Evolutionary conservation across 2,888 invertebrate genomes (phyloP).

Genomic region (Harpalus rubripes): DNA sequence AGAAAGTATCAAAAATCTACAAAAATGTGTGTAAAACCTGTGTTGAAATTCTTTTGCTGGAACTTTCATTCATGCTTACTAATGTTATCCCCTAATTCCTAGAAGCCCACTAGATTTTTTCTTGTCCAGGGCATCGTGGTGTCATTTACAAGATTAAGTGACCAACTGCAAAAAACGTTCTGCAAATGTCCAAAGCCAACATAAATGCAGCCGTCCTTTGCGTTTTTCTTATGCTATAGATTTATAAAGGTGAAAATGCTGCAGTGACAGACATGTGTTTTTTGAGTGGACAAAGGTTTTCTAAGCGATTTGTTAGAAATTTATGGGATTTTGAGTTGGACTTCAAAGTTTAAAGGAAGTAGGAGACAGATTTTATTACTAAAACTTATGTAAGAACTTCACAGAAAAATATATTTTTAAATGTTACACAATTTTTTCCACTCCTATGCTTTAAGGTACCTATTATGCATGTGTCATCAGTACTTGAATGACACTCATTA

Average conservation of each 20-base stretch:
- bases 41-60: neutral
- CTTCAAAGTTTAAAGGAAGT: constrained; percentile 9
- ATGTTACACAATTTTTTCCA: too few relatives aligned
- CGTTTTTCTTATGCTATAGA: constrained; percentile 7
- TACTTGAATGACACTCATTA: too few relatives aligned
- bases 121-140: constrained; percentile 53
- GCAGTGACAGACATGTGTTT: constrained; percentile 37
- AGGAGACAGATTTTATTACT: neutral
- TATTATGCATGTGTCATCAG: too few relatives aligned
- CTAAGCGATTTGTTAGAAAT: constrained; percentile 8
- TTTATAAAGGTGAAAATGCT: constrained; percentile 35
- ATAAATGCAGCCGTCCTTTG: constrained; percentile 34
- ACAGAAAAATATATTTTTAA: neutral
- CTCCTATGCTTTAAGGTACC: too few relatives aligned
- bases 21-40: neutral
- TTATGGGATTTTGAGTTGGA: constrained; percentile 20
- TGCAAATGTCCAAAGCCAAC: constrained; percentile 15
- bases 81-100: neutral
- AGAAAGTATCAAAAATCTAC: too few relatives aligned
- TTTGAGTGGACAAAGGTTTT: constrained; percentile 35
- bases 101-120: constrained; percentile 42
- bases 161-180: constrained; percentile 69
- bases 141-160: constrained; percentile 70
- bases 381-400: neutral
- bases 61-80: neutral